Conservation (phyloP, 2,797 vertebrate genomes). For the Natrix natrix region DNA sequence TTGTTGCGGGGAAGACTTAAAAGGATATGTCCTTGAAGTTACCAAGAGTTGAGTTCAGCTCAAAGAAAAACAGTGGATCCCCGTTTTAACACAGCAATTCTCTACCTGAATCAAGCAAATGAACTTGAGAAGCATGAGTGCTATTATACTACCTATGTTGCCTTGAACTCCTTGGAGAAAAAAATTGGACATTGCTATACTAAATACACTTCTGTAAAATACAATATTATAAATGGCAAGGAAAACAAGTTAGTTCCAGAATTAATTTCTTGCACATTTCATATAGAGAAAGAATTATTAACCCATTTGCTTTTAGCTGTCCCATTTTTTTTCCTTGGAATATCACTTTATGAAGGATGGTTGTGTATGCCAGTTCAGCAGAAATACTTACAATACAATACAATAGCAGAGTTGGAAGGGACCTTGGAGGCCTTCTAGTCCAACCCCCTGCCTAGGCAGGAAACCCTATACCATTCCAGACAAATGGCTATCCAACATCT, state of each 20-base stretch:
- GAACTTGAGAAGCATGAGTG: background rate
- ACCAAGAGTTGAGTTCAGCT: background rate
- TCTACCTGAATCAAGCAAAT: background rate
- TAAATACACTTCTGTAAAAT: background rate
- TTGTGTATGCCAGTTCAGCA: background rate
- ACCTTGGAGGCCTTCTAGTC: no score
- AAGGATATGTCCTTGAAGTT: background rate
- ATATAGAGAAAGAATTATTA: background rate
- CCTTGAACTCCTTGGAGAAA: background rate
- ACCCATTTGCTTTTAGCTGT: background rate
- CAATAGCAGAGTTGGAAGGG: no score
- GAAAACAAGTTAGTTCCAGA: background rate
- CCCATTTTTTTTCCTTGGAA: background rate
- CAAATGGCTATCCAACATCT: no score
- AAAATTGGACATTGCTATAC: background rate
- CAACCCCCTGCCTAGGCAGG: no score
- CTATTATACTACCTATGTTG: background rate
- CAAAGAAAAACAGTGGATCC: background rate
- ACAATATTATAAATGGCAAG: background rate
- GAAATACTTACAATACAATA: background rate
- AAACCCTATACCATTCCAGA: no score
- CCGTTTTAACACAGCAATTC: background rate
- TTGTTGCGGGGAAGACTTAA: background rate
- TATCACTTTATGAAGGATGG: background rate
- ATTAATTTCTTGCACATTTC: background rate